phyloP scores from a whole-genome alignment of 1,140 invertebrate species.

The Drosophila sucinea region DNA sequence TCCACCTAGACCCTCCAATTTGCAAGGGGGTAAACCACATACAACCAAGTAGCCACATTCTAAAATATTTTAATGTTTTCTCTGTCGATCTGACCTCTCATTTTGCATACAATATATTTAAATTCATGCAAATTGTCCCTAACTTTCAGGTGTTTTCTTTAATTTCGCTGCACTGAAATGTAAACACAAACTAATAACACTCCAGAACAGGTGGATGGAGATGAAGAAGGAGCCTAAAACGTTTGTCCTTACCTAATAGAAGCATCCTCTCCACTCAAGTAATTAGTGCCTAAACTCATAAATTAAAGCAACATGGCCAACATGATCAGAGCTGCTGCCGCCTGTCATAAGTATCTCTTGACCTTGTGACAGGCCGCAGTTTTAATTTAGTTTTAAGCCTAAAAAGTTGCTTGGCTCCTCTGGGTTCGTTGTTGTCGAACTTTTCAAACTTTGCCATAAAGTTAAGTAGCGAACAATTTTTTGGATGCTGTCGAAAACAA shows the following conservation, averaged over 20 bases:
- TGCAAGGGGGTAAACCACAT: too few species aligned
- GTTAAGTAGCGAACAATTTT: conserved; percentile 63
- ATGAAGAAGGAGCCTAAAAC: background rate
- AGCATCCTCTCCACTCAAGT: conserved; percentile 3
- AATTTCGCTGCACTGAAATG: background rate
- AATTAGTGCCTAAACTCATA: conserved; percentile 43
- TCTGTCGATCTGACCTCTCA: too few species aligned
- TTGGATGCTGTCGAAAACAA: conserved; percentile 62
- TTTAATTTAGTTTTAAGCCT: conserved; percentile 60
- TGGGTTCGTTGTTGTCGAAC: conserved; percentile 41
- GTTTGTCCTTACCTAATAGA: background rate
- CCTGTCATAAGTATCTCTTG: conserved; percentile 46
- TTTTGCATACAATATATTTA: too few species aligned
- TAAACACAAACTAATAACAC: background rate
- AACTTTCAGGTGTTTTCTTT: too few species aligned
- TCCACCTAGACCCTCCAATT: too few species aligned
- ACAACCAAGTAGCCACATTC: too few species aligned
- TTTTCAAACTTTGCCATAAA: conserved; percentile 75
- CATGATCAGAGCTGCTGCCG: conserved; percentile 19
- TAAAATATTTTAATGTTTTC: too few species aligned
- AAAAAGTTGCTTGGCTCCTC: conserved; percentile 27
- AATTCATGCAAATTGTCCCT: too few species aligned
- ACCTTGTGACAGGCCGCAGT: conserved; percentile 41
- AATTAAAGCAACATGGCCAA: conserved; percentile 45
- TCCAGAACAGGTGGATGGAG: conserved; percentile 5